Conservation (phyloP, 2,113 vertebrate species). For the Brachyhypopomus gauderio region DNA sequence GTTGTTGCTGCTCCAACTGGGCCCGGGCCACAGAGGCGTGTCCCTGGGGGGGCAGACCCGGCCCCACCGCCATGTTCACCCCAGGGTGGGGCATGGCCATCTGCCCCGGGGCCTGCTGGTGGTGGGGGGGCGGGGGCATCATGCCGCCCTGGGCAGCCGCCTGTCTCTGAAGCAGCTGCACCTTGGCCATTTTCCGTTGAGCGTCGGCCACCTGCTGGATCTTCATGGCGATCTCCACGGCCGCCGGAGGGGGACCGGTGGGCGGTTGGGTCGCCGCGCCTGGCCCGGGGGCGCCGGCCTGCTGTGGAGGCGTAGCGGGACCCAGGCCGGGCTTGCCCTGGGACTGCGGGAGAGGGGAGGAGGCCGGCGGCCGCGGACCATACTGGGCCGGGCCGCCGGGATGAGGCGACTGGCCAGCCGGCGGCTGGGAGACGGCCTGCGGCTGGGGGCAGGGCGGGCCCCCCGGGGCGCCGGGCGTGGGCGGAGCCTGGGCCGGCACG, state of each 20-base stretch:
- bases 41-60: constrained; percentile 73
- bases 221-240: constrained; percentile 96
- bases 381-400: constrained; percentile 80
- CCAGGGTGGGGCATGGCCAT: constrained; percentile 84
- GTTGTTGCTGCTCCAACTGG: constrained; percentile 56
- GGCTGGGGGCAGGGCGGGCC: constrained; percentile 77
- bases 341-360: constrained; percentile 85
- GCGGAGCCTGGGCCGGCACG: constrained; percentile 80
- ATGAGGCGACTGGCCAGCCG: constrained; percentile 60
- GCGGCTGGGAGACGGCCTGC: constrained; percentile 68
- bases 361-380: constrained; percentile 81
- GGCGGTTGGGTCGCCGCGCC: no score
- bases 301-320: constrained; percentile 83
- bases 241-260: constrained; percentile 91
- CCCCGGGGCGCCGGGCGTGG: constrained; percentile 76
- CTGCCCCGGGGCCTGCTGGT: constrained; percentile 81
- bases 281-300: constrained; percentile 70
- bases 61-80: constrained; percentile 71
- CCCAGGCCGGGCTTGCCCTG: constrained; percentile 90
- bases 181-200: constrained; percentile 92
- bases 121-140: constrained; percentile 78
- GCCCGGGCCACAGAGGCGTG: constrained; percentile 71
- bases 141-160: constrained; percentile 68
- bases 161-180: constrained; percentile 86
- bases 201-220: constrained; percentile 95